Base-by-base conservation (phyloP, 1,140 invertebrate species). In the Mercenaria mercenaria region DNA sequence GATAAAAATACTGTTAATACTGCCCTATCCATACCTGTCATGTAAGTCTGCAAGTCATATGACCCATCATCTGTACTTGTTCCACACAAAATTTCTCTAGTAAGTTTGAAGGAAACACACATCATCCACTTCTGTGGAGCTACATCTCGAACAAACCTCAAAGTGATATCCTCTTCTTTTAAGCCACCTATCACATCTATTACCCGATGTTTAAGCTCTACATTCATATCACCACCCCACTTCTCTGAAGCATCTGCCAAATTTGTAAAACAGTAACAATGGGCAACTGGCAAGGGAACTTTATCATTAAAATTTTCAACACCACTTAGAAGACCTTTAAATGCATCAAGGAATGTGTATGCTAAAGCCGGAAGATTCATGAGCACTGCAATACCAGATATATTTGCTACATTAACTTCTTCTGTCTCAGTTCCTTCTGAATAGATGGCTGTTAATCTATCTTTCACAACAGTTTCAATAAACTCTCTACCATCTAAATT, bases 291-390 rank as follows among this genome's bases (percentile, higher is more conserved):
- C 2, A 79, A 39, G 11, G 32, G 15, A 26, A 50, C 59, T 50
- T 74, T 64, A 41, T 91, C 85, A 56, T 76, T 76, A 61, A 93
- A 89, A 41, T 13, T 59, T 18, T 72, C 37, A n/a, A 77, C 18
- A 20, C 64, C 84, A 26, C 15, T 8, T n/a, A 89, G 52, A 11
- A 96, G 88, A 32, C 97, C 97, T 26, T 96, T 93, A 96, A 99
- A 99, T 84, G 97, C 96, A 94, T 98, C 97, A 8, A 99, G 95
- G 96, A 99, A 99, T 91, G 98, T 97, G 39, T 98, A 96, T 87
- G 99, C 99, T 90, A 98, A 95, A 2, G 98, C 98, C n/a, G 99
- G 99, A 29, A 99, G 96, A 97, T 99, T 99, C 99, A 99, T 99
- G 0, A 97, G 97, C 47, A 99, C 96, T 95, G 98, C 97, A 90